Conservation (phyloP, 2,797 vertebrate species). For the Pseudopleuronectes americanus region DNA sequence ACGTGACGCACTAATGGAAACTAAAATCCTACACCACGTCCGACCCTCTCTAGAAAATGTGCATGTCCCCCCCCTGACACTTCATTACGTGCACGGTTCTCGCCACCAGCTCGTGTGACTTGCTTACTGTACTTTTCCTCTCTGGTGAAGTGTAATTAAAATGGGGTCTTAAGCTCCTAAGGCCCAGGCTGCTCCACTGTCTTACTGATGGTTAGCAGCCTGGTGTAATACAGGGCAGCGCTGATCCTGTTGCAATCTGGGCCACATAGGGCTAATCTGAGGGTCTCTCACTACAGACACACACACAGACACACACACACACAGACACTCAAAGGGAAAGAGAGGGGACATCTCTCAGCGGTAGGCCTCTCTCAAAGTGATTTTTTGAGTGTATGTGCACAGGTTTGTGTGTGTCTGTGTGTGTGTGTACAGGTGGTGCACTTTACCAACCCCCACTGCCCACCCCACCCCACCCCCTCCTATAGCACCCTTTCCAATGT, state of each 20-base stretch:
- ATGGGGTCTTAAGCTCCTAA: conserved; percentile 73
- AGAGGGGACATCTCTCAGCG: conserved; percentile 20
- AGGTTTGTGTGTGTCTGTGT: conserved; percentile 16
- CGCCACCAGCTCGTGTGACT: conserved; percentile 40
- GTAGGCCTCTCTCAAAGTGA: conserved; percentile 22
- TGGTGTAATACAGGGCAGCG: conserved; percentile 62
- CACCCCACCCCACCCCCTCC: background rate
- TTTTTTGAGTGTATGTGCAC: conserved; percentile 15
- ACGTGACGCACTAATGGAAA: conserved; percentile 16
- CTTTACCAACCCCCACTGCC: conserved; percentile 52
- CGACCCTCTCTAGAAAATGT: conserved; percentile 17
- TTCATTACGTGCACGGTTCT: conserved; percentile 2
- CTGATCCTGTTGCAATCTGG: conserved; percentile 80
- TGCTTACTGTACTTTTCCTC: conserved; percentile 71
- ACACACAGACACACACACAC: conserved; percentile 19
- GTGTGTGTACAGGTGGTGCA: conserved; percentile 68
- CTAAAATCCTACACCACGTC: background rate
- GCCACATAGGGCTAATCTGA: conserved; percentile 79
- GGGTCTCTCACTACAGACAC: conserved; percentile 45
- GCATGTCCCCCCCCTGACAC: conserved; percentile 22
- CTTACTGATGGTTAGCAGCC: conserved; percentile 57
- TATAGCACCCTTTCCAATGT: conserved; percentile 56
- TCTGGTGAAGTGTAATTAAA: conserved; percentile 78
- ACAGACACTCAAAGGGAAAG: conserved; percentile 4
- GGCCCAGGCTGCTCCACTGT: conserved; percentile 57